Conservation (phyloP, 1,140 invertebrate genomes). For the Trypoxylus dichotomus region DNA sequence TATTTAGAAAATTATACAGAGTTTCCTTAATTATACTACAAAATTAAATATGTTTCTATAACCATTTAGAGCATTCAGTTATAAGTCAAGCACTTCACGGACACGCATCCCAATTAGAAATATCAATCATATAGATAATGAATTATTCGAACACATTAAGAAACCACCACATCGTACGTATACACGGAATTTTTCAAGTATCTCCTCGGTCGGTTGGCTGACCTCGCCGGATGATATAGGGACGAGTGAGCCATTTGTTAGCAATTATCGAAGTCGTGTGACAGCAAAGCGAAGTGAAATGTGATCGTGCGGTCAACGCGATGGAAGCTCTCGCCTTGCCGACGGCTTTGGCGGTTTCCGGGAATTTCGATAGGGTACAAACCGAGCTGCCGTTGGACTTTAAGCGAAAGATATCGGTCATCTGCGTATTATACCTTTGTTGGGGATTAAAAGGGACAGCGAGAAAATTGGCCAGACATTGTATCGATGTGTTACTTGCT, state of each 20-base stretch:
- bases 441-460: too few species aligned
- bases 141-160: slow-evolving; percentile 11
- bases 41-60: too few species aligned
- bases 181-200: not conserved
- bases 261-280: slow-evolving; percentile 17
- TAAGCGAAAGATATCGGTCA: too few species aligned
- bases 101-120: too few species aligned
- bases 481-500: too few species aligned
- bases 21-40: too few species aligned
- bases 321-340: not conserved
- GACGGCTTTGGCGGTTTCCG: not conserved
- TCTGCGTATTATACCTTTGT: too few species aligned
- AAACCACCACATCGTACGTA: not conserved
- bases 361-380: not conserved
- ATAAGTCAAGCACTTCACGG: too few species aligned
- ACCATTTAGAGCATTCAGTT: too few species aligned
- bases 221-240: not conserved
- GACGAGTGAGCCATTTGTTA: slow-evolving; percentile 17
- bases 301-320: not conserved
- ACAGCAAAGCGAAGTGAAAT: slow-evolving; percentile 1
- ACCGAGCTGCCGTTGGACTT: too few species aligned
- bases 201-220: not conserved
- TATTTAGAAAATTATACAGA: too few species aligned
- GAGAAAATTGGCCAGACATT: too few species aligned
- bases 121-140: slow-evolving; percentile 17